These are phyloP conservation scores for Drosophila gaucha DNA, from an alignment of 2,888 invertebrate genomes.

Conservation along the genomic window DNA sequence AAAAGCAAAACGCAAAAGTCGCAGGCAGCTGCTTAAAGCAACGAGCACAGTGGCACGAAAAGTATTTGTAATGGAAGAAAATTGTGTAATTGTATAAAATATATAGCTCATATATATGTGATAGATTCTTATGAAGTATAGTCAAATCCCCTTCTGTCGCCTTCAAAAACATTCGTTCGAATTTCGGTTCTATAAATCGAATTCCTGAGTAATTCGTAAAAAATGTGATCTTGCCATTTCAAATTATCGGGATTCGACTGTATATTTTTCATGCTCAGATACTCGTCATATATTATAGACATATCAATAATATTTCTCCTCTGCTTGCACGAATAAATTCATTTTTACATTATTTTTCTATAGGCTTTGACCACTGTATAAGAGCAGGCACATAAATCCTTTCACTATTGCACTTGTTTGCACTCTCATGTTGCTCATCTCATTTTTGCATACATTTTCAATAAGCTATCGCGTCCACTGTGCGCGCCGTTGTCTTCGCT, in stretches of 20 bases:
- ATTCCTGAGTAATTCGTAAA: too few species aligned
- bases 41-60: conserved; percentile 29
- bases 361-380: neutral
- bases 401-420: neutral
- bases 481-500: conserved; percentile 17
- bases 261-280: too few species aligned
- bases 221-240: too few species aligned
- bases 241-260: too few species aligned
- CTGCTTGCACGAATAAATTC: neutral
- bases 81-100: neutral
- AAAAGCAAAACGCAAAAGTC: conserved; percentile 20
- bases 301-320: neutral
- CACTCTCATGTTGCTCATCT: neutral
- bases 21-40: conserved; percentile 14
- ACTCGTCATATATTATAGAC: too few species aligned
- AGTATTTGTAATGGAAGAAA: neutral
- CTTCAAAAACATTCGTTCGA: too few species aligned
- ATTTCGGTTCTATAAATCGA: too few species aligned
- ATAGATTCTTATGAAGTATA: too few species aligned
- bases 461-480: conserved; percentile 14
- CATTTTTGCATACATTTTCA: neutral
- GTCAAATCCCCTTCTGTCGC: too few species aligned
- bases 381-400: neutral
- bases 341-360: too few species aligned
- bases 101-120: neutral